phyloP scores from a whole-genome alignment of 2,113 vertebrate species.

The Balaeniceps rex region DNA sequence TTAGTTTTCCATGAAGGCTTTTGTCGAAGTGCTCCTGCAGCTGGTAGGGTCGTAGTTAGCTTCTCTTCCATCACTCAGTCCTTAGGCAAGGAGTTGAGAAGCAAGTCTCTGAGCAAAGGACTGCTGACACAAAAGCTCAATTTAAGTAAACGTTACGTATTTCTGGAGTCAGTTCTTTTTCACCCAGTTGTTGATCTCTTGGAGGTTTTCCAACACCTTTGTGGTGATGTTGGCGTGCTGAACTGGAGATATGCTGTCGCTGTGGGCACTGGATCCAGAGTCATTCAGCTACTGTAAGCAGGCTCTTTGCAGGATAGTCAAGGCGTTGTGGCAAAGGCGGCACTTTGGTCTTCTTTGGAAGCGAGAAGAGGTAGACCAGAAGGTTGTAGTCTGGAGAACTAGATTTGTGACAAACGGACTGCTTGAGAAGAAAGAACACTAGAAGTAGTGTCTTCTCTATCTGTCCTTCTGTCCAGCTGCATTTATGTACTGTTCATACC shows the following conservation, averaged over 20 bases:
- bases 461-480: neutral
- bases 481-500: accelerated
- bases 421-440: neutral
- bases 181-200: too few relatives aligned
- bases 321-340: accelerated
- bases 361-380: neutral
- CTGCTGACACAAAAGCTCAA: neutral
- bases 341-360: neutral
- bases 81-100: neutral
- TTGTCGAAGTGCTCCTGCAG: neutral
- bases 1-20: neutral
- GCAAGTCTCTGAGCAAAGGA: neutral
- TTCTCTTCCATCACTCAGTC: accelerated
- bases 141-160: accelerated
- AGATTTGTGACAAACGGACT: accelerated
- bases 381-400: neutral
- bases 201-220: neutral
- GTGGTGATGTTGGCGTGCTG: accelerated
- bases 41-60: neutral
- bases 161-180: neutral
- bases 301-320: accelerated
- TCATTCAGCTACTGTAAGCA: neutral
- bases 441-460: neutral
- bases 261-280: accelerated
- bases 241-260: accelerated